Evolutionary conservation across 2,888 invertebrate genomes (phyloP).

Genomic region (Drosophila infuscata): DNA sequence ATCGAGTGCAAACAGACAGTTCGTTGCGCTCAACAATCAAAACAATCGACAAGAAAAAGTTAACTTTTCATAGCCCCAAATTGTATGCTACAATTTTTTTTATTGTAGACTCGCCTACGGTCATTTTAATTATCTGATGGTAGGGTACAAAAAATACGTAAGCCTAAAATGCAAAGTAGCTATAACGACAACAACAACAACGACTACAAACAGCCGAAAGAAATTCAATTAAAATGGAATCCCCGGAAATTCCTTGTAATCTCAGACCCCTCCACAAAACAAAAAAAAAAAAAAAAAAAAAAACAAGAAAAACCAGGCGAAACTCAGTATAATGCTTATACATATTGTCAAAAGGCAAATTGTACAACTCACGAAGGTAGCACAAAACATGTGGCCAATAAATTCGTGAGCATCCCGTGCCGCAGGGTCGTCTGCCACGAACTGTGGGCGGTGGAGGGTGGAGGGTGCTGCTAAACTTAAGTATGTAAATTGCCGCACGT

Average conservation of each 20-base stretch:
- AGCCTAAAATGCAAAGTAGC: constrained; percentile 54
- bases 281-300: background rate
- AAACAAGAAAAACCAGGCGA: background rate
- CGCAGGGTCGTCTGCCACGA: background rate
- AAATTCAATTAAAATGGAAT: constrained; percentile 79
- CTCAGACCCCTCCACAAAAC: constrained; percentile 50
- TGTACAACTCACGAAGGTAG: constrained; percentile 77
- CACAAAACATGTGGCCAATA: constrained; percentile 79
- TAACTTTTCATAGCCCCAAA: constrained; percentile 12
- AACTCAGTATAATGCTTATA: constrained; percentile 47
- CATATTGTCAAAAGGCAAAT: constrained; percentile 71
- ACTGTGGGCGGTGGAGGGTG: background rate
- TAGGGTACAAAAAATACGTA: constrained; percentile 35
- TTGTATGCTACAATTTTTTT: constrained; percentile 37
- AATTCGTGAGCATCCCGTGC: constrained; percentile 50
- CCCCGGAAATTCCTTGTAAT: constrained; percentile 79
- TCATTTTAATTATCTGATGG: constrained; percentile 68
- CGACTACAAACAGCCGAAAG: constrained; percentile 45
- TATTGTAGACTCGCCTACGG: constrained; percentile 34
- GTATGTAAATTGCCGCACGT: constrained; percentile 82
- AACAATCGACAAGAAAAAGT: constrained; percentile 23
- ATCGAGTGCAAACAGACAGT: constrained; percentile 54
- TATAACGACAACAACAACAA: constrained; percentile 34
- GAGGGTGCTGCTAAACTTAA: constrained; percentile 58
- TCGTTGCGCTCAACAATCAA: constrained; percentile 46